Conservation (phyloP, 37 sponge, comb jelly and placozoan species). For the Amphimedon queenslandica region DNA sequence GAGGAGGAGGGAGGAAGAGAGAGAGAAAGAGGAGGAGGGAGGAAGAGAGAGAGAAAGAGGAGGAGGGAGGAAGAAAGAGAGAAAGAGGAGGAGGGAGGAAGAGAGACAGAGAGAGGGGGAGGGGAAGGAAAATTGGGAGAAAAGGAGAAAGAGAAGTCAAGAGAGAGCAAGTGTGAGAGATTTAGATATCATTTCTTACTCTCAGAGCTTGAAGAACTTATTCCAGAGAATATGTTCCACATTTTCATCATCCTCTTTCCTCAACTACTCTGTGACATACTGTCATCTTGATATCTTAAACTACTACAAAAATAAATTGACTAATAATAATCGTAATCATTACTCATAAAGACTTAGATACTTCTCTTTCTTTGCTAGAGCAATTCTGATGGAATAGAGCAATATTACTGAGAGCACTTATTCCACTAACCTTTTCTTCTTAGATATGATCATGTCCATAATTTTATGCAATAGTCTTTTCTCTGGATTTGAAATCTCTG, state of each 20-base stretch:
- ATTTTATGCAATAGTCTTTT: conserved; percentile 75
- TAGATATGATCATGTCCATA: conserved; percentile 91
- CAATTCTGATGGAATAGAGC: background rate
- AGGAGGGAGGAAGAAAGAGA: too few relatives aligned
- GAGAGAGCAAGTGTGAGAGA: too few relatives aligned
- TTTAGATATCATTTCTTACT: conserved; percentile 52
- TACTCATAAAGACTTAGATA: background rate
- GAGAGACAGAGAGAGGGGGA: too few relatives aligned
- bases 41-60: conserved; percentile 1
- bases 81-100: too few relatives aligned
- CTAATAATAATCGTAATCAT: background rate
- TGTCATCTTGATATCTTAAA: conserved; percentile 10
- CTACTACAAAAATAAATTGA: conserved; percentile 2
- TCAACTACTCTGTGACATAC: background rate
- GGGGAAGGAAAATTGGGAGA: too few relatives aligned
- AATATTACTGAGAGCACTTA: background rate
- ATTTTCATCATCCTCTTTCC: conserved; percentile 64
- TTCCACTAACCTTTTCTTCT: conserved; percentile 76
- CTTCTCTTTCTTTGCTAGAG: conserved; percentile 6
- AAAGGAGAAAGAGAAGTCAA: background rate
- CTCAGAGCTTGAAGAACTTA: conserved; percentile 42
- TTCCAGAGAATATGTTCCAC: conserved; percentile 86
- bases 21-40: too few relatives aligned
- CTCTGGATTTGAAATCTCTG: conserved; percentile 71
- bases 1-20: too few relatives aligned